Base-by-base conservation (phyloP, 2,888 invertebrate species). In the Blastobasis lacticolella region DNA sequence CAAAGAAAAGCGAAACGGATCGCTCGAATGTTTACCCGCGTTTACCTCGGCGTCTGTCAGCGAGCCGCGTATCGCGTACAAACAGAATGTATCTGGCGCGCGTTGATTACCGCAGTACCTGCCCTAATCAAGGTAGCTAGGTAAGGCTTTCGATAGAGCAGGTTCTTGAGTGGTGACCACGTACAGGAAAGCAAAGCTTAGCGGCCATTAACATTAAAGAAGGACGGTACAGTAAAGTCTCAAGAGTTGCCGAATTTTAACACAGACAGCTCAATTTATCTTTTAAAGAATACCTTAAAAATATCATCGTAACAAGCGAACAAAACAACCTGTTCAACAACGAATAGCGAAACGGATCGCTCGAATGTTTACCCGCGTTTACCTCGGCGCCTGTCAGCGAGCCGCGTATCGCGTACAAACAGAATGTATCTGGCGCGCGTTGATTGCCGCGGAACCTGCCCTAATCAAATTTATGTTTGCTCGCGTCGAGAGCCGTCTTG, bases 401-500 rank as follows among this genome's bases (percentile, higher is more conserved):
- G 57, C 48, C 51, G 51, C 60, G 50, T 54, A 51, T 64, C 71
- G 72, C 75, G 77, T 73, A 74, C 72, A 73, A 76, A 76, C 74
- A 73, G 67, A 71, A 69, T 71, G 69, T 70, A 60, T 64, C 63
- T 58, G 61, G 62, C 60, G 61, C 67, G 71, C 81, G 75, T 84
- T 83, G 83, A 83, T 83, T 79, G 75, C 62, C 66, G 63, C 67
- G 71, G 72, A 84, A 84, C 84, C 79, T 82, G 82, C 75, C 76
- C 76, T 78, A 81, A 82, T 82, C 81, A 76, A 78, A 81, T 86
- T 85, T 84, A 81, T 85, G 83, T 84, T 84, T 84, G 84, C 76
- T 80, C 78, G 78, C 75, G 77, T 80, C 76, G 70, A 79, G 59
- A 71, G 72, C 68, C 68, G 54, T 62, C 66, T 64, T 61, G 23